A percentile compares a stretch with the other conserved stretches of the same genome.
Evolutionary conservation across 2,113 vertebrate genomes (phyloP).

Genomic region (Microtus oregoni): DNA sequence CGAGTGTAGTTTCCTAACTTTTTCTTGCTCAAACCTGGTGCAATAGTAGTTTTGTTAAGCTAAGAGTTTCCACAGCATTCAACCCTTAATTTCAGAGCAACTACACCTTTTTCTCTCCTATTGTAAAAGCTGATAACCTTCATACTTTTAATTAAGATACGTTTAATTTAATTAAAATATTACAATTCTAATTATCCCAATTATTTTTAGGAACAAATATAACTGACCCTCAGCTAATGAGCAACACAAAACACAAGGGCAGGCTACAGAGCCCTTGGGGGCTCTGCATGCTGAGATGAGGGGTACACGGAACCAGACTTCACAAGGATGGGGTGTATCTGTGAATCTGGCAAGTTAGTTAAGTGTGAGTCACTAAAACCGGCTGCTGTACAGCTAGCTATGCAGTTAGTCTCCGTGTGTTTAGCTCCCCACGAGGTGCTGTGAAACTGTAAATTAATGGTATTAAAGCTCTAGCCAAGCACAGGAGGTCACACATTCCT

Average conservation of each 20-base stretch:
- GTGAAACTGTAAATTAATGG: slow-evolving; percentile 3
- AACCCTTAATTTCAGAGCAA: slow-evolving; percentile 31
- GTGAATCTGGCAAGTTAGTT: neutral
- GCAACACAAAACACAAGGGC: neutral
- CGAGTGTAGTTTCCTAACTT: neutral
- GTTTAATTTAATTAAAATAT: slow-evolving; percentile 58
- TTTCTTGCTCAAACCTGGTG: neutral
- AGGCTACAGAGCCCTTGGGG: neutral
- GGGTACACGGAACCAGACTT: neutral
- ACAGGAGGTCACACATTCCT: neutral
- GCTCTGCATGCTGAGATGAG: neutral
- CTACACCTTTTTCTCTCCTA: neutral
- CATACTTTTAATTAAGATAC: slow-evolving; percentile 62
- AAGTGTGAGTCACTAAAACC: neutral
- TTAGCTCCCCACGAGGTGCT: neutral
- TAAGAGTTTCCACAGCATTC: slow-evolving; percentile 25
- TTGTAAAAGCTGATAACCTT: neutral
- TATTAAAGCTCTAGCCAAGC: slow-evolving; percentile 1
- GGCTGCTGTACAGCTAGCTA: neutral
- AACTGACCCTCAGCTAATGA: neutral
- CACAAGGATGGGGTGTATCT: neutral
- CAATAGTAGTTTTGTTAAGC: neutral
- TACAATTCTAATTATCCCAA: slow-evolving; percentile 45
- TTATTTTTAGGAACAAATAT: neutral
- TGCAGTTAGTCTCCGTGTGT: neutral